Base-by-base conservation (phyloP, 2,113 vertebrate species). In the Procavia capensis region DNA sequence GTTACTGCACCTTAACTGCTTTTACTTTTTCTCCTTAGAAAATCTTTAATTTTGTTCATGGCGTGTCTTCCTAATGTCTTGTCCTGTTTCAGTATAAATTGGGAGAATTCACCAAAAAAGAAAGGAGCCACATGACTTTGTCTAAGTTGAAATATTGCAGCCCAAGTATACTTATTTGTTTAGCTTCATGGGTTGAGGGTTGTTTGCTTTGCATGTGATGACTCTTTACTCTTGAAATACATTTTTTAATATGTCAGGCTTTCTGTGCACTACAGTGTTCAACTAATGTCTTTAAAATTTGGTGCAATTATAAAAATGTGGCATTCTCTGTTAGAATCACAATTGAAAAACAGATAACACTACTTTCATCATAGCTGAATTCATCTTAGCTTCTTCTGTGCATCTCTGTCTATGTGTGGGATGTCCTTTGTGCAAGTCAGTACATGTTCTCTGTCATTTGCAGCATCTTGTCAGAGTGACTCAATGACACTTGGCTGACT, bases 261-360 rank as follows among this genome's bases (percentile, higher is more conserved):
- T 64, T 70, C 22, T 87, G 14, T 10, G 1, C 36, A 45, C 8
- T 94, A 25, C 34, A 57, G 39, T 75, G 88, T 75, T 93, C 31
- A 88, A 74, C 5, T 89, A 76, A 0, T 80, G 9, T 84, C 64
- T 95, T 90, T 96, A 47, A 94, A 91, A 61, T 85, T 96, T 95
- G 45, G 6, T 74, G 14, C 39, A 45, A 19, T 85, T 3, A 70
- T 50, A 87, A 84, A 86, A 84, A 43, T 91, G 29, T 81, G 57
- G 9, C 63, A 8, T 41, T 64, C 4, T 85, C 57, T 83, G 9
- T 64, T 66, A 86, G 20, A 88, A 61, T 10, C 29, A 3, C 14
- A 80, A 43, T 85, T 85, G 22, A 11, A 47, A 84, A 82, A 43
- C 9, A 57, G 24, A 27, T 20, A 72, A 66, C 39, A 3, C 1